Evolutionary conservation across 30 jellyfish, hydroid and myxozoan genomes (phyloP).

Genomic region (Sanderia malayensis): DNA sequence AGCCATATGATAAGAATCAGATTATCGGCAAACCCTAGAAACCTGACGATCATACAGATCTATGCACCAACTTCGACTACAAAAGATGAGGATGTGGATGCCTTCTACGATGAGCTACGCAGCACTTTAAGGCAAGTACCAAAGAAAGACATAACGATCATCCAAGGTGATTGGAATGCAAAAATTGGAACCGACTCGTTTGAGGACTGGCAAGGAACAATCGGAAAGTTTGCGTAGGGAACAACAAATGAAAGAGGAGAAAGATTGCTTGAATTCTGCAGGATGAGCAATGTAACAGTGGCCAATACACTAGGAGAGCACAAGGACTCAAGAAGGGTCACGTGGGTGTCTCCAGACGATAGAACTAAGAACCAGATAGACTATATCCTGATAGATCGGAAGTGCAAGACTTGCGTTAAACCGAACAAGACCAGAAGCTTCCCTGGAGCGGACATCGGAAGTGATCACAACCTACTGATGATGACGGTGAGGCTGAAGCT

Average conservation of each 20-base stretch:
- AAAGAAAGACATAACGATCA: constrained; percentile 14
- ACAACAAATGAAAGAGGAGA: constrained; percentile 7
- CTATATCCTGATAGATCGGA: background rate
- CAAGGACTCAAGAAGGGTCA: background rate
- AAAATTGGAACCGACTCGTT: constrained; percentile 19
- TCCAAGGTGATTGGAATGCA: constrained; percentile 43
- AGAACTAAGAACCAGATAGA: background rate
- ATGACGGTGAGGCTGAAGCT: background rate
- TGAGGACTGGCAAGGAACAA: background rate
- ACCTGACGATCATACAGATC: constrained; percentile 9
- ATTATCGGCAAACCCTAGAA: constrained; percentile 6
- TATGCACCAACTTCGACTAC: constrained; percentile 33
- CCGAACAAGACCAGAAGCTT: background rate
- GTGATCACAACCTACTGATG: background rate
- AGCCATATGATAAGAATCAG: background rate
- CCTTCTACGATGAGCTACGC: constrained; percentile 17
- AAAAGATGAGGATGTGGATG: constrained; percentile 28
- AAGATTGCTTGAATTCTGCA: background rate
- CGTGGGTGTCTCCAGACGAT: background rate
- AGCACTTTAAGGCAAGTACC: constrained; percentile 1
- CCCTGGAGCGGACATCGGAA: background rate
- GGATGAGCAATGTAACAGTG: background rate
- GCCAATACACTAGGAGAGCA: background rate
- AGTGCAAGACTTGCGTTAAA: no score
- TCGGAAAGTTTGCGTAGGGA: background rate